Base-by-base conservation (phyloP, 64 coral and sea anemone genomes). In the Montipora capricornis region DNA sequence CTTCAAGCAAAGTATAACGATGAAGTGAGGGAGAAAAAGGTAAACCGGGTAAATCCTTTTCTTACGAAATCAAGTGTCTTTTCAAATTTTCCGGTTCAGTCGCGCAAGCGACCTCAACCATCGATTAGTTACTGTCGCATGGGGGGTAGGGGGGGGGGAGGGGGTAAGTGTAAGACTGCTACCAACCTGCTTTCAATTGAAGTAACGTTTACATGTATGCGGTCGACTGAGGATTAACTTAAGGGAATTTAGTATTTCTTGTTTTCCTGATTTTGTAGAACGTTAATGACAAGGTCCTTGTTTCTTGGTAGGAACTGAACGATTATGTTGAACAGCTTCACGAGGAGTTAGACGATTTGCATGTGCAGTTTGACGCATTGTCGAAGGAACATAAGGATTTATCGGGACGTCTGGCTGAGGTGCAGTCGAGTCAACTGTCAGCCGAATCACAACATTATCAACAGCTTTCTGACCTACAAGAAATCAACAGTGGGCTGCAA, bases 1-100 rank as follows among this genome's bases (percentile, higher is more conserved):
- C 74, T 99, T 45, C 94, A 99, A 89, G 89, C 80, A 59, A 99
- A 99, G 58, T 99, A 99, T 75, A 96, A 99, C 68, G 95, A 99
- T 61, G 98, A 99, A 80, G 44, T 96, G 24, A 93, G 58, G 5
- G 95, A 96, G 68, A 99, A 96, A 81, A 99, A 99, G 92, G 98
- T 96, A 57, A 8, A 8, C 24, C 5, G 6, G 10, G 13, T 49
- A 15, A 64, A 64, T 16, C 11, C 9, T 15, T 64, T 14, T 11
- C 61, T 15, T 64, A 12, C 61, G 14, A 64, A 64, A 12, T 14
- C 11, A 16, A 14, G 9, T 1, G 9, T 64, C 13, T 64, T 14
- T 64, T 16, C 19, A 37, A 37, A 37, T 2, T 37, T 37, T 37
- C 37, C 1, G 37, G 37, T 37, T 37, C 37, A 37, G 37, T 37